Conservation (phyloP, 2,113 vertebrate species). For the Camelus dromedarius region DNA sequence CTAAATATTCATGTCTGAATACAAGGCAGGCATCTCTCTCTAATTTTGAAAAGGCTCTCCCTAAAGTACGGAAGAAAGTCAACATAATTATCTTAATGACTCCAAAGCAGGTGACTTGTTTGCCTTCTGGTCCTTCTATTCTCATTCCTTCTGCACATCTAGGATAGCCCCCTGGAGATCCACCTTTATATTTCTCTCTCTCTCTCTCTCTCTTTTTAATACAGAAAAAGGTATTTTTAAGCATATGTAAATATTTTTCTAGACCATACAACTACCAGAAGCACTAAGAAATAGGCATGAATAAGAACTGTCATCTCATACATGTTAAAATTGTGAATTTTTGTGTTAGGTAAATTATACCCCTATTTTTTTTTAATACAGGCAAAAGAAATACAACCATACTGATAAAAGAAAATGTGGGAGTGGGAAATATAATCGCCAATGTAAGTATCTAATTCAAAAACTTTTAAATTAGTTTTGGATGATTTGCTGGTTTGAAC, state of each 20-base stretch:
- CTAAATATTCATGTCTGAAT: slow-evolving; percentile 72
- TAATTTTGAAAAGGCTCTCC: slow-evolving; percentile 58
- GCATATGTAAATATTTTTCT: slow-evolving; percentile 1
- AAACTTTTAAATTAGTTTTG: background rate
- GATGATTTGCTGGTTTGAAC: background rate
- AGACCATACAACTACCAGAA: slow-evolving; percentile 14
- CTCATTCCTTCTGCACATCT: background rate
- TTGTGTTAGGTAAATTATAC: background rate
- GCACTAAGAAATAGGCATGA: background rate
- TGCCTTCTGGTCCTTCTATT: background rate
- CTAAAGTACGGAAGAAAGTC: background rate
- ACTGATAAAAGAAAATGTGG: background rate
- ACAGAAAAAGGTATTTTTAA: slow-evolving; percentile 6
- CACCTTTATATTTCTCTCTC: background rate
- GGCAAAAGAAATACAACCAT: background rate
- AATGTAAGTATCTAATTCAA: background rate
- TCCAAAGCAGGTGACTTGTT: slow-evolving; percentile 31
- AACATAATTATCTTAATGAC: slow-evolving; percentile 6
- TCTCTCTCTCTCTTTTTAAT: background rate
- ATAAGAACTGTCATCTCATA: background rate
- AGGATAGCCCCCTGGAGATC: background rate
- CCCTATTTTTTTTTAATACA: background rate
- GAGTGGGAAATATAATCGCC: background rate
- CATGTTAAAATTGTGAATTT: slow-evolving; percentile 12
- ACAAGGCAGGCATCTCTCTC: slow-evolving; percentile 50